Evolutionary conservation across 2,113 vertebrate species (phyloP).

Genomic region (Girardinichthys multiradiatus): DNA sequence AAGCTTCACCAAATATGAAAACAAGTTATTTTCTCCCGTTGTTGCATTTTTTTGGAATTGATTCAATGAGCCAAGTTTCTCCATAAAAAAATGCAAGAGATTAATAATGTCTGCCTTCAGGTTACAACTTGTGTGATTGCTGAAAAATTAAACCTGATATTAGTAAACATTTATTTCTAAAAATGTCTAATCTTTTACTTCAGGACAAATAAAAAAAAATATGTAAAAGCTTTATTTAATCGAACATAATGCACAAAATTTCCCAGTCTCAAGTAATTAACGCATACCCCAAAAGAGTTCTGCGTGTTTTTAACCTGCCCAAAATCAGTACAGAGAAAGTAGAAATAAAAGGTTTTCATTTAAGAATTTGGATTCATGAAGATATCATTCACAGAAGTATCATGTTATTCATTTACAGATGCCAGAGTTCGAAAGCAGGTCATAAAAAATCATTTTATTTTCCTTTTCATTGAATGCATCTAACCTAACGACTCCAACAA

Average conservation of each 20-base stretch:
- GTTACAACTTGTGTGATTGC: slow-evolving; percentile 34
- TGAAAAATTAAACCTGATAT: neutral
- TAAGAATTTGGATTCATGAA: neutral
- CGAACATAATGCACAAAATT: neutral
- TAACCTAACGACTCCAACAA: neutral
- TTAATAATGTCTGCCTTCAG: slow-evolving; percentile 49
- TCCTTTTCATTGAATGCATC: neutral
- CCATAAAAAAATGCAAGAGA: slow-evolving; percentile 49
- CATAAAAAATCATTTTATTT: neutral
- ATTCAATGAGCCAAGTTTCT: slow-evolving; percentile 27
- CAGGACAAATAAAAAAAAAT: neutral
- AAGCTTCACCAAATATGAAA: slow-evolving; percentile 7
- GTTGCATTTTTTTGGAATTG: slow-evolving; percentile 29
- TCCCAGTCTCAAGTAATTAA: neutral
- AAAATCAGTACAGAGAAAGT: neutral
- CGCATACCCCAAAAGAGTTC: too few relatives aligned
- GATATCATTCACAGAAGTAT: neutral
- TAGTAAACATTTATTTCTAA: neutral
- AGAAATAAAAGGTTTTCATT: neutral
- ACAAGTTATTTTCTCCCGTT: neutral
- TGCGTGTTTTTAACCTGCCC: neutral
- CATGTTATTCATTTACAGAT: too few relatives aligned
- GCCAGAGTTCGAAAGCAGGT: neutral
- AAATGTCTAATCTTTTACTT: neutral
- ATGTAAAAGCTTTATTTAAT: neutral